phyloP scores from a whole-genome alignment of 2,113 vertebrate genomes.

The Boulengeromyrus knoepffleri region DNA sequence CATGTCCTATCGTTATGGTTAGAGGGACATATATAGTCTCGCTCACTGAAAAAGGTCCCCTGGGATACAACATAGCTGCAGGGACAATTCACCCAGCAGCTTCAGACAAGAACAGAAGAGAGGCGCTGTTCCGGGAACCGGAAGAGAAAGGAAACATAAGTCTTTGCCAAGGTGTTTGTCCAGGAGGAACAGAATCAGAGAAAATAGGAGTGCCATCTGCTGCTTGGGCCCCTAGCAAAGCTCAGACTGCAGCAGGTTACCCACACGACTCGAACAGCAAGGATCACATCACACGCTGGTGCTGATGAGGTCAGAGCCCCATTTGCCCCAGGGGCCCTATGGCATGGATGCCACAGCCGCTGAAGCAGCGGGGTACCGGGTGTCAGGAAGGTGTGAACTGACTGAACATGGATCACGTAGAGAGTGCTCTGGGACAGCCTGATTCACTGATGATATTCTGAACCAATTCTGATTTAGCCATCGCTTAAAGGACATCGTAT shows the following conservation, averaged over 20 bases:
- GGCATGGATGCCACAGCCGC: background rate
- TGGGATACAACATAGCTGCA: slow-evolving; percentile 40
- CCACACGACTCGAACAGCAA: slow-evolving; percentile 13
- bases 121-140: slow-evolving; percentile 44
- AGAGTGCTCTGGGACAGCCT: background rate
- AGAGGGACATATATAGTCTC: slow-evolving; percentile 15
- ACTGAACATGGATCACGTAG: background rate
- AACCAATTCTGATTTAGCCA: background rate
- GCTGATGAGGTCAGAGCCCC: slow-evolving; percentile 17
- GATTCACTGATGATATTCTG: background rate
- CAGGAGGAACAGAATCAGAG: background rate
- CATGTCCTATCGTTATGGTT: background rate
- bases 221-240: slow-evolving; percentile 8
- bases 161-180: background rate
- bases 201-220: background rate
- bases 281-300: slow-evolving; percentile 15
- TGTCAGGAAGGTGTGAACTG: background rate
- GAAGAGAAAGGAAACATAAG: background rate
- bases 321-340: background rate
- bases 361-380: background rate
- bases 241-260: background rate
- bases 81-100: slow-evolving; percentile 45
- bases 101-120: slow-evolving; percentile 34
- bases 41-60: slow-evolving; percentile 19
- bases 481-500: background rate